Base-by-base conservation (phyloP, 1,140 invertebrate species). In the Temnothorax curvispinosus region DNA sequence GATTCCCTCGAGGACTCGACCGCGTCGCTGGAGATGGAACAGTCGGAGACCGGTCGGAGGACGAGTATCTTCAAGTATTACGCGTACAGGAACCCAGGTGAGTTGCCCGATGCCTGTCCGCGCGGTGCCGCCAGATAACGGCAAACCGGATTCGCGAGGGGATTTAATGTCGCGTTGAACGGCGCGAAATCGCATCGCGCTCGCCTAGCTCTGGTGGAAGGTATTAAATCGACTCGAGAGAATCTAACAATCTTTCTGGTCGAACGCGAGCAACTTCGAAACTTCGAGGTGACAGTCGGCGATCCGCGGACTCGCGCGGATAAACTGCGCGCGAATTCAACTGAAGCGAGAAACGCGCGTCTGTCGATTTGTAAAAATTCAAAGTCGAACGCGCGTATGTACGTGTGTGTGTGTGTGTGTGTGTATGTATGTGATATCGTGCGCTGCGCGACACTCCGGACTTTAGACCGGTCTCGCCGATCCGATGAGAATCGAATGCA, bases 1-100 rank as follows among this genome's bases (percentile, higher is more conserved):
- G 41, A 69, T 64, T 89, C 35, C 27, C 64, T 87, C 15, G 85
- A 82, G 18, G 27, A 81, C 47, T 67, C 85, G 27, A 58, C 2
- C 4, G 80, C 86, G 0, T 27, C 74, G 3, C 44, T 81, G 7
- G 87, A 91, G 54, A 65, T 91, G 65, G 90, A 91, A 7, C 47
- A 69, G 15, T 85, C 80, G 5, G 87, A 91, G 54, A 86, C 88
- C 41, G 85, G 90, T 67, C 74, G 93, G 35, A 90, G 86, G 44
- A 93, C 93, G 1, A 93, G 92, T 82, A 93, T 93, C 56, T 93
- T 93, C 72, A 91, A 92, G 41, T 93, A 72, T 74, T 93, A 93
- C 27, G 84, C 92, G 5, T 91, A 90, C 21, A 92, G 90, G n/a
- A 84, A 87, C 7, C 75, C 65, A 89, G 92, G 92, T 93, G 88